A percentile compares a stretch with the other conserved stretches of the same genome.
Conservation (phyloP, 1,140 invertebrate genomes). For the Pseudoatta argentina region DNA sequence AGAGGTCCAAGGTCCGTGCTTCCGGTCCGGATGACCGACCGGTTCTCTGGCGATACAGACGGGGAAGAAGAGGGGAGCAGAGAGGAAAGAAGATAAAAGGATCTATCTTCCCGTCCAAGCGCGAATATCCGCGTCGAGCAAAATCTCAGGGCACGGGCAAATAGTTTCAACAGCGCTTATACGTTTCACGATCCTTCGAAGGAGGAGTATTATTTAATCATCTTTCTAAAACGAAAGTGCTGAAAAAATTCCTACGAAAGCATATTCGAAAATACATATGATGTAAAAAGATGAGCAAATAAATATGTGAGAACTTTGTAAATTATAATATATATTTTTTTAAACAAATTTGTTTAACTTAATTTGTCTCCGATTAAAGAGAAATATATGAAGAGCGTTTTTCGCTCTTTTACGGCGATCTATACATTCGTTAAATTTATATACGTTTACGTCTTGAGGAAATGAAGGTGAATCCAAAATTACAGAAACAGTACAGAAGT, state of each 20-base stretch:
- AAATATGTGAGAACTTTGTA: neutral
- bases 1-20: constrained; percentile 83
- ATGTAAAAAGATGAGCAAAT: neutral
- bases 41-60: constrained; percentile 78
- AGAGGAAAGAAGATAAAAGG: constrained; percentile 39
- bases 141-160: constrained; percentile 41
- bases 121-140: constrained; percentile 53
- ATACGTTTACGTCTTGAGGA: neutral
- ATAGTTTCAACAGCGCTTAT: constrained; percentile 37
- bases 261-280: neutral
- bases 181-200: neutral
- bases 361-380: neutral
- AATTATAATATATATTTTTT: constrained; percentile 1
- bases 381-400: neutral
- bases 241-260: neutral
- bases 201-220: neutral
- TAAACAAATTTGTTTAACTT: neutral
- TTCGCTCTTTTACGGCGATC: neutral
- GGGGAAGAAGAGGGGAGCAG: constrained; percentile 21
- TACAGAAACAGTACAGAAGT: neutral
- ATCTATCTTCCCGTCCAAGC: constrained; percentile 43
- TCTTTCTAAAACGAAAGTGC: neutral
- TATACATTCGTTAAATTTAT: neutral
- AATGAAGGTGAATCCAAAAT: neutral
- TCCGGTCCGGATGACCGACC: constrained; percentile 86